Conservation (phyloP, 92 coral and sea anemone genomes). For the Porites rus region DNA sequence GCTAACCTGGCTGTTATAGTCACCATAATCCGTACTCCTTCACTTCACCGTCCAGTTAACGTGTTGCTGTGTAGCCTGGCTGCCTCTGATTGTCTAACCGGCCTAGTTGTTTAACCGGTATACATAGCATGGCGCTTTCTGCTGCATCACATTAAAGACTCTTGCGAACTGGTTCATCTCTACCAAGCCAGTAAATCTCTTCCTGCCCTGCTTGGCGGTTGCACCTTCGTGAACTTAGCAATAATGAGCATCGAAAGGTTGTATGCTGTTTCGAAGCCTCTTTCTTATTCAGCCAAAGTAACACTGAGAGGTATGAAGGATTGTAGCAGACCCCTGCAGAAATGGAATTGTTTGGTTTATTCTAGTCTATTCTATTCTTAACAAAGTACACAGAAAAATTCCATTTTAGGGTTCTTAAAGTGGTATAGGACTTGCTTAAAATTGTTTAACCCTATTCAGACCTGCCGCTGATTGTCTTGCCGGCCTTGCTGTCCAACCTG, state of each 20-base stretch:
- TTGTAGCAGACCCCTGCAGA: not conserved
- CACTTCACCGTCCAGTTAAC: constrained; percentile 50
- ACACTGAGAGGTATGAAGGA: constrained; percentile 6
- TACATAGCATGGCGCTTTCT: not conserved
- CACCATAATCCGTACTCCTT: constrained; percentile 36
- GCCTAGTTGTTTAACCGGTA: constrained; percentile 47
- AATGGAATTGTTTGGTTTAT: no score
- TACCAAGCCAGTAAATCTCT: not conserved
- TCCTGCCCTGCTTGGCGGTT: constrained; percentile 5
- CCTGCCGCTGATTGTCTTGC: not conserved
- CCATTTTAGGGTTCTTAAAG: no score
- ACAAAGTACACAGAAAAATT: no score
- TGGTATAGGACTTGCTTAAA: no score
- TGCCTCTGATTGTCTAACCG: constrained; percentile 4
- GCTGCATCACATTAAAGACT: no score
- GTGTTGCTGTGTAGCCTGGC: constrained; percentile 58
- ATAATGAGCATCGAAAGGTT: constrained; percentile 5
- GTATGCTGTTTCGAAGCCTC: constrained; percentile 22
- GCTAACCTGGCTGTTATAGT: constrained; percentile 19
- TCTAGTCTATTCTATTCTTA: no score
- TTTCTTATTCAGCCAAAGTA: not conserved
- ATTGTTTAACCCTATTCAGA: no score
- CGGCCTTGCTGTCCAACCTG: constrained; percentile 48
- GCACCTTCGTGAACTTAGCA: constrained; percentile 23
- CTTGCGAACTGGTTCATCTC: no score